Base-by-base conservation (phyloP, 2,113 vertebrate genomes). In the Haplotaxodon microlepis region DNA sequence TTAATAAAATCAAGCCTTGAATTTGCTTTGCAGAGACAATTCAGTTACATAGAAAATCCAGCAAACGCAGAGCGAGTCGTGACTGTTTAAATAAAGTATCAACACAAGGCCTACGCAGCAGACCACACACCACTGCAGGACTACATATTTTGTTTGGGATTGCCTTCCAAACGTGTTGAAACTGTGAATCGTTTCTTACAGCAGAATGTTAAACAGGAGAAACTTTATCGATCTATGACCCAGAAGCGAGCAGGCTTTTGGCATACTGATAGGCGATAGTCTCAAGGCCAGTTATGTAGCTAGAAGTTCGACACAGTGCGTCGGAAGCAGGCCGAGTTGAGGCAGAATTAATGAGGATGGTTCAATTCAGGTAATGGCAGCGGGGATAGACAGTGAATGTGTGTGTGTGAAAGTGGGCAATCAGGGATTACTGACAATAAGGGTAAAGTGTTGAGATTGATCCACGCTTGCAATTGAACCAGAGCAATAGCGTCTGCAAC, bases 21-120 rank as follows among this genome's bases (percentile, higher is more conserved):
- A 42, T 80, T 57, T 50, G 63, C 63, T 71, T 79, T 38, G 16
- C 31, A 45, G 40, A 80, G 54, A 85, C 31, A 38, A 80, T 56
- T 79, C 54, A 51, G 87, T 84, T 82, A 11, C 10, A 83, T 31
- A 81, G 79, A 53, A 88, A 86, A 4, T 84, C 69, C 29, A 83
- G 81, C 83, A 47, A 91, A 84, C 51, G 82, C 38, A 29, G 47
- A 53, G 51, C 54, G 34, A 82, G 79, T 93, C 78, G 90, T 92
- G 90, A 90, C 87, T 63, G 47, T 89, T 92, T 90, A 88, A 92
- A 93, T 85, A 81, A 76, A 83, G 87, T 51, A 88, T 88, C 85
- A 87, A 57, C 82, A 69, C 53, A 6, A 40, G 66, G 85, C 89
- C 91, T 89, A 92, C 90, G 57, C 85, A 91, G 83, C 88, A 85